Evolutionary conservation across 2,113 vertebrate genomes (phyloP).

Genomic region (Mohoua ochrocephala): DNA sequence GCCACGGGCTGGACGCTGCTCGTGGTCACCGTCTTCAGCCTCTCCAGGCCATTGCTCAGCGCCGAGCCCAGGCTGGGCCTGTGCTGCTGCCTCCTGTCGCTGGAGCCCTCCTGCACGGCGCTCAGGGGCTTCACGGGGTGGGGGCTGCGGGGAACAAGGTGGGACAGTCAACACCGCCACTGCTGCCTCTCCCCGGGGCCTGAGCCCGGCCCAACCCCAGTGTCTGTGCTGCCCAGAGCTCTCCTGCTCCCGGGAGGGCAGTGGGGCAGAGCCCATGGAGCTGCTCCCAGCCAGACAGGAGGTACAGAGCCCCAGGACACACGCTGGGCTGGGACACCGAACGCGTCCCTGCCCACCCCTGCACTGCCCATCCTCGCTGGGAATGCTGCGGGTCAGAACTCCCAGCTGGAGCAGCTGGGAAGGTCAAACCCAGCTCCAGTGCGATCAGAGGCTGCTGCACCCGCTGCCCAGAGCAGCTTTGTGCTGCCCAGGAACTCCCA

Average conservation of each 20-base stretch:
- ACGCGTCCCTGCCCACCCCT: background rate
- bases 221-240: background rate
- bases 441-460: background rate
- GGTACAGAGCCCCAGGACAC: background rate
- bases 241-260: fast-evolving
- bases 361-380: fast-evolving
- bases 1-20: constrained; percentile 68
- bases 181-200: background rate
- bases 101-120: constrained; percentile 33
- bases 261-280: background rate
- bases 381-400: fast-evolving
- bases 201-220: too few species aligned
- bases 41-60: constrained; percentile 83
- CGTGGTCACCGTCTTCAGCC: constrained; percentile 77
- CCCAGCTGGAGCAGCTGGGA: too few species aligned
- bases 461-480: background rate
- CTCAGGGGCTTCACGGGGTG: constrained; percentile 91
- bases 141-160: constrained; percentile 72
- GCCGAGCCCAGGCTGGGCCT: constrained; percentile 73
- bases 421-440: background rate
- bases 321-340: fast-evolving
- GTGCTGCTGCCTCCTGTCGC: constrained; percentile 74
- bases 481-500: background rate
- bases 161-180: background rate
- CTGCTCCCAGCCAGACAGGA: background rate